Evolutionary conservation across 1,140 invertebrate species (phyloP).

Genomic region (Ceratosolen fusciceps): DNA sequence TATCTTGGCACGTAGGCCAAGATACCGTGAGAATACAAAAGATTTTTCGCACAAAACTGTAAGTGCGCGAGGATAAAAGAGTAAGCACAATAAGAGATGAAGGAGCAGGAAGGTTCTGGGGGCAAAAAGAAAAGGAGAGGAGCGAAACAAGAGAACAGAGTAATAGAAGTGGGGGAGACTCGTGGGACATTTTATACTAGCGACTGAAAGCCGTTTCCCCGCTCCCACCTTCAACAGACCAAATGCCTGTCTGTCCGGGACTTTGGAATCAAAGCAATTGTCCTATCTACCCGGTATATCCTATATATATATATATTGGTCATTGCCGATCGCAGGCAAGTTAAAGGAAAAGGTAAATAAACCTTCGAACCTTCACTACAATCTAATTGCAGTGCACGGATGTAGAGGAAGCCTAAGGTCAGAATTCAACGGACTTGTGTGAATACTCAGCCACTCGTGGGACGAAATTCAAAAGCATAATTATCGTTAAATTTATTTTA

Average conservation of each 20-base stretch:
- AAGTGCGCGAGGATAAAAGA: not conserved
- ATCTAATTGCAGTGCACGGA: not conserved
- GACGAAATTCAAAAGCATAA: not conserved
- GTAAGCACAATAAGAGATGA: not conserved
- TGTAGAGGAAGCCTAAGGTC: not conserved
- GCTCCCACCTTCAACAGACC: not conserved
- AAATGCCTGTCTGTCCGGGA: too few species aligned
- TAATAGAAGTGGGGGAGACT: conserved; percentile 1
- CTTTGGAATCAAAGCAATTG: conserved; percentile 11
- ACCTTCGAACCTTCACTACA: too few species aligned
- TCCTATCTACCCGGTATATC: not conserved
- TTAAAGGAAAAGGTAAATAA: not conserved
- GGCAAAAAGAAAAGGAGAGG: not conserved
- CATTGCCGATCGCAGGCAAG: conserved; percentile 20
- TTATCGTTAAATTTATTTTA: too few species aligned
- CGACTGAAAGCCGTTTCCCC: not conserved
- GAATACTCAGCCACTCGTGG: not conserved
- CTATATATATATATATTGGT: too few species aligned
- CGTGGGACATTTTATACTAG: conserved; percentile 32
- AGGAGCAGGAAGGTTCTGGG: not conserved
- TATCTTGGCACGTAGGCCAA: not conserved
- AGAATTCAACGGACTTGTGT: not conserved
- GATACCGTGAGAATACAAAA: not conserved
- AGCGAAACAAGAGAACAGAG: not conserved
- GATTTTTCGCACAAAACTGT: not conserved